Evolutionary conservation across 2,797 vertebrate genomes (phyloP).

Genomic region (Pseudomugil tenellus): DNA sequence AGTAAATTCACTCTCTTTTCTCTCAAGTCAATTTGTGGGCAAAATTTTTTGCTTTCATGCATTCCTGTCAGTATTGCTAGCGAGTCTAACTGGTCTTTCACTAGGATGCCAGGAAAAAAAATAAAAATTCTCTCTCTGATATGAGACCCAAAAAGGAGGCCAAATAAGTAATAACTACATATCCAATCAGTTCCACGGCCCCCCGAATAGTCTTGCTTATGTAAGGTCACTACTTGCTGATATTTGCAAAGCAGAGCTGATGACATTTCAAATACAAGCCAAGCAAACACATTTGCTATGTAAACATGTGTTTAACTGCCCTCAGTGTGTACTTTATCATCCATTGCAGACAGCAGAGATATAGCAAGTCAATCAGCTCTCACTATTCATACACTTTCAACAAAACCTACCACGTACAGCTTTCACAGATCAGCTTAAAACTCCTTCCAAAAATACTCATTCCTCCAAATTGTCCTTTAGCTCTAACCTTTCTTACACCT

Average conservation of each 20-base stretch:
- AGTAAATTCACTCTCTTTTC: conserved; percentile 15
- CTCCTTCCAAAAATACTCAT: conserved; percentile 21
- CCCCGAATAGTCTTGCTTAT: conserved; percentile 33
- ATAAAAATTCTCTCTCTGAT: neutral
- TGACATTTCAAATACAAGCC: conserved; percentile 51
- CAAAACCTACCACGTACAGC: conserved; percentile 19
- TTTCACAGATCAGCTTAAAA: conserved; percentile 26
- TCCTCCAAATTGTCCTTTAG: conserved; percentile 32
- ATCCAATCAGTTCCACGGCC: conserved; percentile 39
- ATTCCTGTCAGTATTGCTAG: conserved; percentile 7
- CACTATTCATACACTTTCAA: conserved; percentile 10
- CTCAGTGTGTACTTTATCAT: conserved; percentile 45
- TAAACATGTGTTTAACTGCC: conserved; percentile 75
- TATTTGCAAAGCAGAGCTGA: conserved; percentile 60
- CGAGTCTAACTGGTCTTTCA: conserved; percentile 20
- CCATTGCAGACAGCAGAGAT: conserved; percentile 46
- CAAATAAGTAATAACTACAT: conserved; percentile 9
- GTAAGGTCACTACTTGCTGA: conserved; percentile 45
- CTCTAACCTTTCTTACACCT: conserved; percentile 34
- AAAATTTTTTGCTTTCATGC: conserved; percentile 27
- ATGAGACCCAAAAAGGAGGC: conserved; percentile 12
- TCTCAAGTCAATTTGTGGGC: conserved; percentile 15
- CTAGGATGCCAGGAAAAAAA: conserved; percentile 23
- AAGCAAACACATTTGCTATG: conserved; percentile 76
- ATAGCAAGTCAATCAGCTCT: conserved; percentile 21